Evolutionary conservation across 2,113 vertebrate species (phyloP).

Genomic region (Larimichthys crocea): DNA sequence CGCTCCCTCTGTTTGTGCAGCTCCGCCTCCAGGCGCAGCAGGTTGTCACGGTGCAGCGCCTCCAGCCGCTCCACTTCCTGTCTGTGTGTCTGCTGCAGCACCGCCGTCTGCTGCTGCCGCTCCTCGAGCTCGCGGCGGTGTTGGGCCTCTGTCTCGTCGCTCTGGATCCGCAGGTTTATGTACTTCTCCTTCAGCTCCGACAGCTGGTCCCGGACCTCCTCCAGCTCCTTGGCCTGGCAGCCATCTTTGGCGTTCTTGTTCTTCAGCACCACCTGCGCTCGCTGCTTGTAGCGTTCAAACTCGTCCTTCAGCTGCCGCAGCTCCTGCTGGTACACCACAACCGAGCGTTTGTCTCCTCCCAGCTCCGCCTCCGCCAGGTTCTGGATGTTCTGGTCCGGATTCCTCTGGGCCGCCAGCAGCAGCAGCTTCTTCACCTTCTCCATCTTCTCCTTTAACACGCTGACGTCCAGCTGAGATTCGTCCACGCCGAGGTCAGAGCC

Average conservation of each 20-base stretch:
- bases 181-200: constrained; percentile 93
- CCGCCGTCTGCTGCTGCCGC: constrained; percentile 75
- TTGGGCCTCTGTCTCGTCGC: constrained; percentile 83
- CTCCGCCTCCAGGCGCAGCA: constrained; percentile 90
- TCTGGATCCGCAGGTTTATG: constrained; percentile 87
- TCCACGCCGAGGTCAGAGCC: constrained; percentile 78
- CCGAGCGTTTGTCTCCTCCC: constrained; percentile 80
- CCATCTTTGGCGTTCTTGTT: constrained; percentile 90
- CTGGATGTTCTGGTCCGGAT: constrained; percentile 81
- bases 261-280: constrained; percentile 93
- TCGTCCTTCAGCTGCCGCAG: constrained; percentile 93
- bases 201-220: constrained; percentile 91
- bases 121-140: constrained; percentile 84
- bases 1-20: constrained; percentile 93
- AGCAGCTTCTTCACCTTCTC: constrained; percentile 89
- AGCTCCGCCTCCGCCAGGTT: constrained; percentile 71
- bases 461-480: constrained; percentile 86
- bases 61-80: constrained; percentile 88
- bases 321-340: constrained; percentile 89
- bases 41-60: constrained; percentile 85
- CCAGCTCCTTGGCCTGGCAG: constrained; percentile 88
- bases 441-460: constrained; percentile 87
- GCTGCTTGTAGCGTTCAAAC: constrained; percentile 94
- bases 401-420: constrained; percentile 82
- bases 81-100: constrained; percentile 85